Evolutionary conservation across 2,113 vertebrate genomes (phyloP).

Genomic region (Nerophis ophidion): DNA sequence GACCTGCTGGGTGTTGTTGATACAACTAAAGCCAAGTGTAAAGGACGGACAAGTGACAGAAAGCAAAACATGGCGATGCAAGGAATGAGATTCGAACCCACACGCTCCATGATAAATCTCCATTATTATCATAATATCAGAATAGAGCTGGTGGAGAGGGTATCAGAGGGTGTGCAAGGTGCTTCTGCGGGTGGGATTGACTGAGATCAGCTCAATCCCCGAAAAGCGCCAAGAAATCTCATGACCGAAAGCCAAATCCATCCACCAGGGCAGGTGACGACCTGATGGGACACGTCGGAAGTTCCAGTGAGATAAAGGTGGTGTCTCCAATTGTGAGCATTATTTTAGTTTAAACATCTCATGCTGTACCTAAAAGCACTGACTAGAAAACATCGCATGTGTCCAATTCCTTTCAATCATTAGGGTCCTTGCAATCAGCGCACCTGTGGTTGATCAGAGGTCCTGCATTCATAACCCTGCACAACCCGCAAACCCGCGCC

Average conservation of each 20-base stretch:
- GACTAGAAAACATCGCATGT: too few species aligned
- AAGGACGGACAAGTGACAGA: not conserved
- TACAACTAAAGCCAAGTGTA: constrained; percentile 17
- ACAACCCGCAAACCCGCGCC: too few species aligned
- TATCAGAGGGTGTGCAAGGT: constrained; percentile 5
- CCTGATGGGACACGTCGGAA: constrained; percentile 37
- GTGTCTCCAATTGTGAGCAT: too few species aligned
- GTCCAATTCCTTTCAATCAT: too few species aligned
- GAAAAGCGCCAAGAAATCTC: constrained; percentile 46
- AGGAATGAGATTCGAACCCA: constrained; percentile 44
- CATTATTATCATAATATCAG: constrained; percentile 57
- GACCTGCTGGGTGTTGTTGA: too few species aligned
- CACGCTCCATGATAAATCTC: constrained; percentile 46
- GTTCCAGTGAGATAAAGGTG: not conserved
- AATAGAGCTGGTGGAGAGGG: constrained; percentile 22
- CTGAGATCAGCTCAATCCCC: constrained; percentile 56
- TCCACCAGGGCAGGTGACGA: constrained; percentile 48
- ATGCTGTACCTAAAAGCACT: too few species aligned
- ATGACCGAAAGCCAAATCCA: constrained; percentile 61
- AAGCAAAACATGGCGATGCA: constrained; percentile 1
- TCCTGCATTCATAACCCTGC: too few species aligned
- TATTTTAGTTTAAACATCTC: constrained; percentile 11
- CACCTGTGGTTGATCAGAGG: too few species aligned
- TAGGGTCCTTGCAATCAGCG: too few species aligned
- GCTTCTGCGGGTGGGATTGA: constrained; percentile 49